Conservation (phyloP, 2,888 invertebrate species). For the Coelopa pilipes region DNA sequence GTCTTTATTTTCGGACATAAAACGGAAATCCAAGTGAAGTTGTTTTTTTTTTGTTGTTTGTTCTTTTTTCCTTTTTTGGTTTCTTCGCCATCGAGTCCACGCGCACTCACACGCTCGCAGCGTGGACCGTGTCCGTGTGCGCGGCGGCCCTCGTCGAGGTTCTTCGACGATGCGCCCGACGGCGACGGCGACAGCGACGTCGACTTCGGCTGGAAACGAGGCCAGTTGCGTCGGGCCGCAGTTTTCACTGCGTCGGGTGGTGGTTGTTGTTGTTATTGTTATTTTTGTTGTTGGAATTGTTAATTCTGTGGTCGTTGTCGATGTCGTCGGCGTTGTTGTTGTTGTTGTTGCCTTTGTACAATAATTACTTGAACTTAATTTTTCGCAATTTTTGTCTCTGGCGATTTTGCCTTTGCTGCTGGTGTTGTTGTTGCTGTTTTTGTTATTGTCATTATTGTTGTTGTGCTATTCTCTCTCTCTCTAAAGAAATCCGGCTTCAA, state of each 20-base stretch:
- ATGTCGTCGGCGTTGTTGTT: not conserved
- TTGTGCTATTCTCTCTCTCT: not conserved
- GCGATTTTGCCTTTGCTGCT: not conserved
- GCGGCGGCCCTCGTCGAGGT: not conserved
- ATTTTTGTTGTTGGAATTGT: not conserved
- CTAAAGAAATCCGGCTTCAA: too few relatives aligned
- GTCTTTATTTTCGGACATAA: too few relatives aligned
- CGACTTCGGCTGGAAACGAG: constrained; percentile 18
- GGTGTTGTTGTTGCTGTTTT: constrained; percentile 14
- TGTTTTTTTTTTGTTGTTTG: too few relatives aligned
- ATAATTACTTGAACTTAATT: constrained; percentile 22
- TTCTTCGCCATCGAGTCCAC: too few relatives aligned
- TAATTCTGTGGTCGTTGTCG: not conserved
- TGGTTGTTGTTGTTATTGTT: not conserved
- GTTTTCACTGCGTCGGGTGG: constrained; percentile 20
- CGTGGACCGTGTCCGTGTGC: too few relatives aligned
- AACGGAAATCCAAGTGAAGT: too few relatives aligned
- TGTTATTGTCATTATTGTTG: not conserved
- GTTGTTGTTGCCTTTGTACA: not conserved
- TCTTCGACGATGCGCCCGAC: not conserved
- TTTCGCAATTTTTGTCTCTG: constrained; percentile 7
- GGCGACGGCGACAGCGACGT: not conserved
- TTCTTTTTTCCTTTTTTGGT: too few relatives aligned
- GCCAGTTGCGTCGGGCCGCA: constrained; percentile 15
- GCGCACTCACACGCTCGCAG: too few relatives aligned